Base-by-base conservation (phyloP, 2,113 vertebrate genomes). In the Poeciliopsis prolifica region DNA sequence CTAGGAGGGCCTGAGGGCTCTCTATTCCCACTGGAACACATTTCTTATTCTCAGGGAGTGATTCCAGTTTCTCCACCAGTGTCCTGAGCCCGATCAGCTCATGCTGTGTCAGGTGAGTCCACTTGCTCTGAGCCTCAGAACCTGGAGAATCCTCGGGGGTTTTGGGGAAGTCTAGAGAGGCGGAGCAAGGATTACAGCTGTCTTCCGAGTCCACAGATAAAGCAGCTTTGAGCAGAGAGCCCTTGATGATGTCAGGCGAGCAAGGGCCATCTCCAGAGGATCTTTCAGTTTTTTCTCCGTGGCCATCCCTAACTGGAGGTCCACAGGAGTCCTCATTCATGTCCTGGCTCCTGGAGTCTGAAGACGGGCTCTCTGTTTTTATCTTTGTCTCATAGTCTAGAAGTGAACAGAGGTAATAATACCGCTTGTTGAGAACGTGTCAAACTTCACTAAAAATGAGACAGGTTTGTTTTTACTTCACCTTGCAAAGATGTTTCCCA, bases 21-120 rank as follows among this genome's bases (percentile, higher is more conserved):
- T 96, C 95, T 0, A 99, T 97, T 79, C 96, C 96, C 84, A 96
- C 95, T 0, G 98, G 98, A 70, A 98, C 94, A 77, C 97, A 97
- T 82, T 96, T 97, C 91, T 97, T 99, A 83, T 95, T 96, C 83
- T 98, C 97, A 0, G 97, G 97, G 42, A 99, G 96, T 7, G 96
- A 96, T 86, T 99, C 97, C 40, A 99, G 95, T 79, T 98, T 98
- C 89, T 98, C 96, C 35, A 99, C 96, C 75, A 99, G 92, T 6
- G 95, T 96, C 89, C 95, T 95, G 69, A 99, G 95, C 69, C 98
- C 98, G 60, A 93, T 95, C 87, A 98, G 92, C 79, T 99, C 98
- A 92, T 97, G 98, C 91, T 97, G 95, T 0, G 98, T 99, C 84
- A 99, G 90, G 86, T 98, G 96, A 67, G 94, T 98, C 97, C 96